Percentiles rank a stretch among this genome's conserved stretches.
phyloP scores from a whole-genome alignment of 1,140 invertebrate species.

The Pseudomyrmex dendroicus region DNA sequence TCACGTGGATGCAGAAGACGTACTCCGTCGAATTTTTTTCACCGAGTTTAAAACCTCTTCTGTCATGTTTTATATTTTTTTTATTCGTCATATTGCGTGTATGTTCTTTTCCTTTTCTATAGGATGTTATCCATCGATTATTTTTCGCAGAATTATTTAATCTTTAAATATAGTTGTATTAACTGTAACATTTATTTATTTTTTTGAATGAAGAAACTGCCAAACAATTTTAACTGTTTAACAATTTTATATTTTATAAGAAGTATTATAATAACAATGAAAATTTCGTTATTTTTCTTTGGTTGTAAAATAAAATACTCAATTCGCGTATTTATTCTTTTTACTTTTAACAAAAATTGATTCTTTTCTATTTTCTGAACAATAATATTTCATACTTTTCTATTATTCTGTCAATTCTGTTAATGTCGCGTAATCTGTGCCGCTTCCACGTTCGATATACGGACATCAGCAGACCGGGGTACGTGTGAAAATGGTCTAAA shows the following conservation, averaged over 20 bases:
- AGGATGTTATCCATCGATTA: too few species aligned
- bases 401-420: background rate
- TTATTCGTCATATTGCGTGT: too few species aligned
- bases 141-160: too few species aligned
- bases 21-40: background rate
- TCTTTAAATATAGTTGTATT: too few species aligned
- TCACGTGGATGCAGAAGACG: slow-evolving; percentile 12
- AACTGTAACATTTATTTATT: background rate
- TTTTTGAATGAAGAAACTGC: background rate
- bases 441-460: slow-evolving; percentile 39
- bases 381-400: background rate
- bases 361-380: background rate
- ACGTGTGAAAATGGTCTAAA: slow-evolving; percentile 80
- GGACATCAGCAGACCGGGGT: slow-evolving; percentile 17
- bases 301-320: background rate
- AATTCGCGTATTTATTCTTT: background rate
- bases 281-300: background rate
- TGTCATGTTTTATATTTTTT: too few species aligned
- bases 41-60: background rate
- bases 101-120: too few species aligned
- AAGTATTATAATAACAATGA: background rate
- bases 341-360: background rate
- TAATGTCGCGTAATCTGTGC: background rate
- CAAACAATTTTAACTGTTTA: too few species aligned
- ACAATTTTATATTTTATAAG: background rate